Percentiles rank a stretch among this genome's conserved stretches.
phyloP scores from a whole-genome alignment of 92 coral and sea anemone species.

The Palythoa heliodiscus region DNA sequence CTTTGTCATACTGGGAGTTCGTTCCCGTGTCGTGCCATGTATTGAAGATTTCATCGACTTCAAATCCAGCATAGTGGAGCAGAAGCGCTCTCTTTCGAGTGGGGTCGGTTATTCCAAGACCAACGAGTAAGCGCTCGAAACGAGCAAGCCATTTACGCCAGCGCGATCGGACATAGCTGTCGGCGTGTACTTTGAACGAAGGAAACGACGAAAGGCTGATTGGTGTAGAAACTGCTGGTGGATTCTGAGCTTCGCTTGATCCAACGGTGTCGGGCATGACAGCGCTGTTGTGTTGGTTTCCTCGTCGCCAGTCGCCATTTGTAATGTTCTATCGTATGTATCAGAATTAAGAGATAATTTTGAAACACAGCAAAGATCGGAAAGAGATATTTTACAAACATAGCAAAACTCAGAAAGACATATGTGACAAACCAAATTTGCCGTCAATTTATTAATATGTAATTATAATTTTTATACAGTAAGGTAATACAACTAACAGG shows the following conservation, averaged over 20 bases:
- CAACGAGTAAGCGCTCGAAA: background rate
- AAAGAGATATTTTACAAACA: too few species aligned
- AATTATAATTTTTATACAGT: too few species aligned
- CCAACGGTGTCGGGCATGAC: slow-evolving; percentile 2
- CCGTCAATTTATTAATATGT: too few species aligned
- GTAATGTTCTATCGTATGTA: too few species aligned
- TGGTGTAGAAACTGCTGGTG: background rate
- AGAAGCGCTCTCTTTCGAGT: slow-evolving; percentile 23
- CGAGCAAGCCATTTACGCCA: slow-evolving; percentile 26
- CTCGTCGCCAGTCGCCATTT: slow-evolving; percentile 32
- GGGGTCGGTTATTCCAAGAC: background rate
- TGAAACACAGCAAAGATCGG: too few species aligned
- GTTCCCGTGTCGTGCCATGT: slow-evolving; percentile 26
- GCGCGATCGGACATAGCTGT: slow-evolving; percentile 40
- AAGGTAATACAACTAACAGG: background rate
- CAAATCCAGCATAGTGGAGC: slow-evolving; percentile 40
- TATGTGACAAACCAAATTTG: too few species aligned
- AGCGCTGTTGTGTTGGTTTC: background rate
- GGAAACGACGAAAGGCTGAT: slow-evolving; percentile 14
- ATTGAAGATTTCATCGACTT: slow-evolving; percentile 8
- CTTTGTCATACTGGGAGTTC: background rate
- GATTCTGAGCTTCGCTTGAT: background rate
- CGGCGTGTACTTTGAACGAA: slow-evolving; percentile 12
- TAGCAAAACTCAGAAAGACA: too few species aligned
- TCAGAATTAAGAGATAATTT: too few species aligned